A percentile compares a stretch with the other conserved stretches of the same genome.
Evolutionary conservation across 2,113 vertebrate species (phyloP).

Genomic region (Halichoerus grypus): DNA sequence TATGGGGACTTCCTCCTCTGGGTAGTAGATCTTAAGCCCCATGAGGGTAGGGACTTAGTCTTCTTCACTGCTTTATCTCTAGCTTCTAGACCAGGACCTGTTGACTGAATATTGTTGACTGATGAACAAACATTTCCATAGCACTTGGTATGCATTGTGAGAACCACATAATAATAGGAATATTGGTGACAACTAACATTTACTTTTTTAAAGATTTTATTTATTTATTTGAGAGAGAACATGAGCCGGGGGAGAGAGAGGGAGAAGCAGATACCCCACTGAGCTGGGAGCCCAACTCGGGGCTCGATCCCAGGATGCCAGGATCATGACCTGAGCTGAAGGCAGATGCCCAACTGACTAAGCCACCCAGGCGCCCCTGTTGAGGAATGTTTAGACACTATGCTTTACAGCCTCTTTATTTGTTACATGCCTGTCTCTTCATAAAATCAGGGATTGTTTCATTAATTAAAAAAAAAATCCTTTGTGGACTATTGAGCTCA

Average conservation of each 20-base stretch:
- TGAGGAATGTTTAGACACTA: not conserved
- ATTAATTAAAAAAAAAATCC: constrained; percentile 19
- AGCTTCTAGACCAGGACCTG: not conserved
- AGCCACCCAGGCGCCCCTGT: not conserved
- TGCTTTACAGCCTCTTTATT: not conserved
- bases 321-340: not conserved
- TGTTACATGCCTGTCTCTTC: not conserved
- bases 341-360: too few species aligned
- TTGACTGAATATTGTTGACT: not conserved
- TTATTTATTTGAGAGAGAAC: not conserved
- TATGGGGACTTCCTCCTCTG: not conserved
- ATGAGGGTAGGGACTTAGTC: not conserved
- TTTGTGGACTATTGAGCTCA: not conserved
- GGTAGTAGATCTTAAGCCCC: not conserved
- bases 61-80: not conserved
- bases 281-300: not conserved
- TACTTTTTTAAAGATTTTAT: not conserved
- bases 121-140: not conserved
- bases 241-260: not conserved
- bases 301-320: not conserved
- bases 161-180: not conserved
- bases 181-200: not conserved
- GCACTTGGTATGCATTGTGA: not conserved
- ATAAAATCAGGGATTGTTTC: constrained; percentile 19
- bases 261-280: not conserved